phyloP scores from a whole-genome alignment of 1,140 invertebrate species.

The Eulimnadia texana region DNA sequence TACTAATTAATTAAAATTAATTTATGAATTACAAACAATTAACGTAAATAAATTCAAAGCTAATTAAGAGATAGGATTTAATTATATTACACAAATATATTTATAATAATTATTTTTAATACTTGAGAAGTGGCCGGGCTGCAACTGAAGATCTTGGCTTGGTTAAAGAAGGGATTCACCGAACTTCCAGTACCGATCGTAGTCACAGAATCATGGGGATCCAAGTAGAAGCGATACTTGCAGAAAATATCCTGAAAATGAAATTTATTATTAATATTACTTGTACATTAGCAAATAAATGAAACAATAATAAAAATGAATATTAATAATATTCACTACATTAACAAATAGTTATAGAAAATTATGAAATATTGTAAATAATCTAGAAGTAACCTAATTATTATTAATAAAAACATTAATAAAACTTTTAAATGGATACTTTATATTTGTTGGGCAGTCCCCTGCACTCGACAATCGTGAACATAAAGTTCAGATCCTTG shows the following conservation, averaged over 20 bases:
- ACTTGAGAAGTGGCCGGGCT: slow-evolving; percentile 30
- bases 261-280: no score
- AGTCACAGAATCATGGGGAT: slow-evolving; percentile 33
- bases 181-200: slow-evolving; percentile 30
- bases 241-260: slow-evolving; percentile 35
- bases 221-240: slow-evolving; percentile 37
- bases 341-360: neutral
- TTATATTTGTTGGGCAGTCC: slow-evolving; percentile 36
- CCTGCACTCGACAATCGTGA: slow-evolving; percentile 33
- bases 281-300: neutral
- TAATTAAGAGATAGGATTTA: no score
- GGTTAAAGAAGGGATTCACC: slow-evolving; percentile 39
- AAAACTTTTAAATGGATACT: slow-evolving; percentile 26
- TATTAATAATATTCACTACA: neutral
- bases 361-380: no score
- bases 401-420: neutral
- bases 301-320: neutral
- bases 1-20: no score
- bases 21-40: no score
- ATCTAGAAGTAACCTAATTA: neutral
- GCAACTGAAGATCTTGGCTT: slow-evolving; percentile 32
- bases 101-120: no score
- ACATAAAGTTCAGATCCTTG: slow-evolving; percentile 32
- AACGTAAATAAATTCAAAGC: no score
- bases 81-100: no score